Base-by-base conservation (phyloP, 2,113 vertebrate species). In the Ammodytes dubius region DNA sequence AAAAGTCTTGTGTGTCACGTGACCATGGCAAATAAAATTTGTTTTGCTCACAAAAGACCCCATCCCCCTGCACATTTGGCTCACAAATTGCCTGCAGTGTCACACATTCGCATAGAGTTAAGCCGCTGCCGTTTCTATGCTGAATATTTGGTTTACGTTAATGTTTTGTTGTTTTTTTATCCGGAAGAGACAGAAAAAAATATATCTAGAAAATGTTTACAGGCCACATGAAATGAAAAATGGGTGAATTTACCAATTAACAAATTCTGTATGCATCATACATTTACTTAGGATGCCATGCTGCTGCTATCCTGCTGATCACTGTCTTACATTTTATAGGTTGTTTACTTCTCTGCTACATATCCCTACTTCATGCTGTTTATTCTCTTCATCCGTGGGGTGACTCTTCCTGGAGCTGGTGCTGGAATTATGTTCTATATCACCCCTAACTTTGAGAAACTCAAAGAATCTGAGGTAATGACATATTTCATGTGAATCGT, bases 321-420 rank as follows among this genome's bases (percentile, higher is more conserved):
- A 54, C 8, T 6, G 17, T 74, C 52, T 89, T 35, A 12, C 79
- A 86, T 82, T 87, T 90, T 79, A 14, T 89, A 99, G 98, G 98
- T 99, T 35, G 98, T 99, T 60, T 99, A 99, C 94, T 99, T 99
- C 96, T 99, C 98, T 0, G 97, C 98, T 79, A 99, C 98, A 0
- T 99, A 99, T 43, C 98, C 98, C 37, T 99, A 99, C 88, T 91
- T 99, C 93, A 99, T 99, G 98, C 93, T 99, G 86, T 95, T 99
- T 78, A 99, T 99, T 88, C 95, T 99, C 89, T 99, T 99, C 94
- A 96, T 97, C 93, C 98, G 98, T 40, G 98, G 98, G 73, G 97
- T 99, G 81, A 99, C 98, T 10, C 95, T 99, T 81, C 98, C 98
- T 1, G 98, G 98, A 83, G 98, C 98, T 72, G 93, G 47, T 71